Base-by-base conservation (phyloP, 2,888 invertebrate species). In the Hermaeophaga mercurialis region DNA sequence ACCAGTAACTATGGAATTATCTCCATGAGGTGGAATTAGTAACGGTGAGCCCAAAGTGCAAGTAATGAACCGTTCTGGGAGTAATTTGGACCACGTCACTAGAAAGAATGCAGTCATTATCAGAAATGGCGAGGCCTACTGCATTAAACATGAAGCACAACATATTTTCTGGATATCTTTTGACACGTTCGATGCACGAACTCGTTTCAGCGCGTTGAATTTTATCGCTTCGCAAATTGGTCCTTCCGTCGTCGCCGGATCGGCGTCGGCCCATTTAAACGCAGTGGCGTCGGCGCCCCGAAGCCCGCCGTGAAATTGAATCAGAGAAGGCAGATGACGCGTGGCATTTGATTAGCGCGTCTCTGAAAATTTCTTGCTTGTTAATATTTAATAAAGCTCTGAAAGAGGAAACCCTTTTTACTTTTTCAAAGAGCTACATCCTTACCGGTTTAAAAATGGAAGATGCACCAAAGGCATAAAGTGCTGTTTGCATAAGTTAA, bases 61-160 rank as follows among this genome's bases (percentile, higher is more conserved):
- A 61, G 65, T 70, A 70, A 72, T 71, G 72, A 67, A 66, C 67
- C 67, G 68, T 70, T 66, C 66, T 57, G 70, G 71, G 70, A 70
- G 66, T 68, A 69, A 72, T 72, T 72, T 66, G 59, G 67, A 56
- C 56, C 66, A 63, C 66, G 66, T 68, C 63, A 67, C 64, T 64
- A 54, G 68, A 67, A 71, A 72, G 72, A 72, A 72, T 73, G 73
- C 71, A 69, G 72, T 71, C 71, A 73, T 73, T 73, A 73, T 72
- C 70, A 68, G 70, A 65, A 68, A 72, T 69, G 69, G 70, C 69
- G 65, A 59, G 61, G 65, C 63, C 68, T 69, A 68, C 66, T 73
- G 74, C 73, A 74, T 74, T 73, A 74, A 73, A 73, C 74, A 74
- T 74, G 73, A 73, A 71, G 64, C 52, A 47, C 70, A 70, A 64